These are phyloP conservation scores for Botrylloides violaceus DNA, from an alignment of 23 tunicate species.

Conservation along the genomic window DNA sequence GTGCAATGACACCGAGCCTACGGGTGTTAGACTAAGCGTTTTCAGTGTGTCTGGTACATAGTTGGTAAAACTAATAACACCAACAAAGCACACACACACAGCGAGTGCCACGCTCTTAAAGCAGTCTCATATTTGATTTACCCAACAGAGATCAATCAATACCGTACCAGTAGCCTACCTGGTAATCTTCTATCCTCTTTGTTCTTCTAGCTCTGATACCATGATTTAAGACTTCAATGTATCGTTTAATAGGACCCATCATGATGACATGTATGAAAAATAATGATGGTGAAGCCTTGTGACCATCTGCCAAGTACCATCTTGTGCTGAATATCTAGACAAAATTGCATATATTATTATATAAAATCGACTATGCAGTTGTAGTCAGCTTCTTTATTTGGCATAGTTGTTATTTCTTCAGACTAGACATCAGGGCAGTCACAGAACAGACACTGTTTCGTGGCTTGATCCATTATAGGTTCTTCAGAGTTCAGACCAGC, in stretches of 20 bases:
- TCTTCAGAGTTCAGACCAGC: neutral
- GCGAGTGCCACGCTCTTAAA: no score
- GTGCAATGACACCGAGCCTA: no score
- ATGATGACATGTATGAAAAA: slow-evolving; percentile 39
- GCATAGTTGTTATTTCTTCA: neutral
- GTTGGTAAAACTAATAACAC: no score
- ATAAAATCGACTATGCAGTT: no score
- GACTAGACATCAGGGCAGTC: no score
- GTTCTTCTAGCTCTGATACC: slow-evolving; percentile 69
- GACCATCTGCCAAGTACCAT: slow-evolving; percentile 86
- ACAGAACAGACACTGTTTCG: no score
- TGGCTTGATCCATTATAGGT: no score
- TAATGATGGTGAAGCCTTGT: slow-evolving; percentile 27
- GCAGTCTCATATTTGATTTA: no score
- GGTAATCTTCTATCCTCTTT: slow-evolving; percentile 85
- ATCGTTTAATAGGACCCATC: slow-evolving; percentile 84
- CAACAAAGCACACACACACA: no score
- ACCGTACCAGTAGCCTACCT: slow-evolving; percentile 35
- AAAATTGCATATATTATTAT: neutral
- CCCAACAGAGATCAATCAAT: no score
- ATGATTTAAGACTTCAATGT: slow-evolving; percentile 40
- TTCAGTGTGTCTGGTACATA: no score
- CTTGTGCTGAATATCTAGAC: slow-evolving; percentile 71
- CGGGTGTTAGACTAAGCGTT: no score
- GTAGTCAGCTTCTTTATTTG: neutral